A percentile compares a stretch with the other conserved stretches of the same genome.
Conservation (phyloP, 2,113 vertebrate species). For the Muscicapa adusta region DNA sequence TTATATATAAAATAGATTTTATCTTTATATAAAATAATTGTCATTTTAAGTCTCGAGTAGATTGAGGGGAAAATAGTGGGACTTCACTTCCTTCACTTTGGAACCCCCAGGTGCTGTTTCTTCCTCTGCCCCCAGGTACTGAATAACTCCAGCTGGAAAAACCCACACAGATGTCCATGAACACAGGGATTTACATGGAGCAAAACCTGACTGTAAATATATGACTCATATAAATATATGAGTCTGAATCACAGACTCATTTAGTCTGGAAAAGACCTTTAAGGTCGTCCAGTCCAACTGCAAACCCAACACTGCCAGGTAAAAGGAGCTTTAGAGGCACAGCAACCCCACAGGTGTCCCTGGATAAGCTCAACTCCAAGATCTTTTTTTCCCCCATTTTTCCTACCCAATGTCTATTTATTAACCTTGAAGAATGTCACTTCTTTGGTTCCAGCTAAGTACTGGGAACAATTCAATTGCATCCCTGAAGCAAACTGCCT, state of each 20-base stretch:
- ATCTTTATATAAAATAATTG: neutral
- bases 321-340: neutral
- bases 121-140: neutral
- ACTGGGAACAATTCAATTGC: neutral
- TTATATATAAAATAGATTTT: neutral
- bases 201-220: neutral
- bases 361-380: neutral
- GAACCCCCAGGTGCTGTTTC: neutral
- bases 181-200: neutral
- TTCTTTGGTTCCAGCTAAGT: neutral
- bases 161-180: fast-evolving
- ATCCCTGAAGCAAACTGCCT: neutral
- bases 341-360: neutral
- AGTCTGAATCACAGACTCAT: neutral
- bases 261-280: neutral
- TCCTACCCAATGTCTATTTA: neutral
- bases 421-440: neutral
- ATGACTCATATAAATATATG: no score
- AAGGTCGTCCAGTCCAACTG: neutral
- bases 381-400: neutral
- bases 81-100: neutral
- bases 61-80: fast-evolving
- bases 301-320: neutral
- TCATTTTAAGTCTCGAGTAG: neutral
- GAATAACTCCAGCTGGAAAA: neutral